Evolutionary conservation across 2,888 invertebrate species (phyloP), one percentile per base, ranked within the genome.

Genomic region (Caenorhabditis panamensis): DNA sequence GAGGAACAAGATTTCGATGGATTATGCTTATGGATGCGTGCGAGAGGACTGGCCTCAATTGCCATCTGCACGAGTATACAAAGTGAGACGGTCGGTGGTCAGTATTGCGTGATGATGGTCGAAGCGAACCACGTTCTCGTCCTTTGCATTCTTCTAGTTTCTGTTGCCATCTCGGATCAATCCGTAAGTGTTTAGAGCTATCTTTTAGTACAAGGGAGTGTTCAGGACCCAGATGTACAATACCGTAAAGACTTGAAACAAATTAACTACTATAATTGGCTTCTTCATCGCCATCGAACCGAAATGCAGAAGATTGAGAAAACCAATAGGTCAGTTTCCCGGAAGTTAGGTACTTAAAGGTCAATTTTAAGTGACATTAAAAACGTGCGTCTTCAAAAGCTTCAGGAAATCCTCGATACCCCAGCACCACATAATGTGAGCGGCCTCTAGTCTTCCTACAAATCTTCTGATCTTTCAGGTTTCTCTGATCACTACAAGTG

Each of bases 241-340:
- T 47, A 79, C 18, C 67, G 79, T 13, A 67, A 68, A 18, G 79
- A 79, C 22, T 67, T 79, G 36, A 68, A 69, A 16, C 72, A 79
- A 75, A 73, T 79, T 9, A 69, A 75, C 24, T 79, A 79, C 59
- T 79, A 79, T 63, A 79, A 79, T 28, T 79, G 63, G 73, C 69
- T 79, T 18, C 64, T 79, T 44, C 73, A 73, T 54, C 79, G 79
- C 24, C 79, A 79, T 61, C 73, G 79, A 13, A 79, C 75, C 1
- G 79, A 79, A 51, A 68, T 59, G 28, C 71, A 73, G 26, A 79
- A 79, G 41, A 75, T 75, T 36, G 75, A 69, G 53, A 75, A 64
- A 36, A 18, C 58, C n/a, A 73, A 79, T 28, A 75, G 41, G 68
- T 77, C 37, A 28, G 67, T 62, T n/a, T n/a, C n/a, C n/a, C n/a